Conservation (phyloP, 2,888 invertebrate genomes). For the Heteromyza rotundicornis region DNA sequence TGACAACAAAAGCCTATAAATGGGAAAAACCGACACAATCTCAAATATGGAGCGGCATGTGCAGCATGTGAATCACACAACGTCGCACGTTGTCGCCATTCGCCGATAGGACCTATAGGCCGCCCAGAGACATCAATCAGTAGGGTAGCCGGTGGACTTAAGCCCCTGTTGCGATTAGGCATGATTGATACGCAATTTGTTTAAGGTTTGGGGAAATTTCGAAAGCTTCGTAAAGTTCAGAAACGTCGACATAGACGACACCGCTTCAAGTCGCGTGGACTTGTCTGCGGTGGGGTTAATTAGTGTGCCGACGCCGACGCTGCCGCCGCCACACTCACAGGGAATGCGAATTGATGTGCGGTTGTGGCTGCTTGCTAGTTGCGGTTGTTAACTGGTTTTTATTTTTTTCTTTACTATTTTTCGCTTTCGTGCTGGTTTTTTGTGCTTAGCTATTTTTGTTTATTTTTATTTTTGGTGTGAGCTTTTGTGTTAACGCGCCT, state of each 20-base stretch:
- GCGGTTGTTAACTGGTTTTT: background rate
- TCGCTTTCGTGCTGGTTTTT: background rate
- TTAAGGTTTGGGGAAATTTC: background rate
- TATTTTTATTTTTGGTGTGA: constrained; percentile 2
- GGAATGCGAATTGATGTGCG: background rate
- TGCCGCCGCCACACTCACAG: too few species aligned
- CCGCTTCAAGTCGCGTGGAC: background rate
- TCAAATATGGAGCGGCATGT: too few species aligned
- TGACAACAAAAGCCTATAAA: too few species aligned
- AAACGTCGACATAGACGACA: background rate
- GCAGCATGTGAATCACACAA: too few species aligned
- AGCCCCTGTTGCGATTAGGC: too few species aligned
- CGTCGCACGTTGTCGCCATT: too few species aligned
- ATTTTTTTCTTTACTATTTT: background rate
- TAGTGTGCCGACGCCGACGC: constrained; percentile 8
- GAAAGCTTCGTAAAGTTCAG: background rate
- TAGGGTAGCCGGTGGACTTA: too few species aligned
- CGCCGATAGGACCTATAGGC: too few species aligned
- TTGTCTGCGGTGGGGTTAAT: constrained; percentile 17
- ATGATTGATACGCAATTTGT: background rate
- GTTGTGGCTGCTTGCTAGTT: too few species aligned
- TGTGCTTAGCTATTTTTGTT: background rate
- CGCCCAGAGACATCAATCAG: too few species aligned
- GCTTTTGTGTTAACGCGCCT: constrained; percentile 16
- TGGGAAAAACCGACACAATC: too few species aligned